Evolutionary conservation across 2,888 invertebrate genomes (phyloP).

Genomic region (Galeopsomyia nigrocyanea): DNA sequence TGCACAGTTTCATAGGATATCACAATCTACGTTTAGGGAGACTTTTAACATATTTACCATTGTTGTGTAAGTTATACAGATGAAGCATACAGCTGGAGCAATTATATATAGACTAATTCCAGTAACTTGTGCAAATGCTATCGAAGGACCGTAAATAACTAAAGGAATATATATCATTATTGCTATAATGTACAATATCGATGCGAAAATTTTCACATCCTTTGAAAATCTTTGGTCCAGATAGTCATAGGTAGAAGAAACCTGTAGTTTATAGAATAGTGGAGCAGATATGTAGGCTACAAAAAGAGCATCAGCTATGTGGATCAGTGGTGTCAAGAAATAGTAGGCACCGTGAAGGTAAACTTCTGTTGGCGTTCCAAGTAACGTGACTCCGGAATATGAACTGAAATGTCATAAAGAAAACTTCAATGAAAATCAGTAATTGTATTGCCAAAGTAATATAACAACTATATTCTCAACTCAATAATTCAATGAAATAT

Average conservation of each 20-base stretch:
- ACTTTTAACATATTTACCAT: not conserved
- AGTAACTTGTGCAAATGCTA: slow-evolving; percentile 81
- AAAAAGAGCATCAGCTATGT: slow-evolving; percentile 60
- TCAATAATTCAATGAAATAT: not conserved
- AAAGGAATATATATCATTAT: slow-evolving; percentile 75
- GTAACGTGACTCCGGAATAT: slow-evolving; percentile 79
- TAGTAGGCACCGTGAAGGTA: slow-evolving; percentile 81
- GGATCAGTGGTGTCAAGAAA: slow-evolving; percentile 68
- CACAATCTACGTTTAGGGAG: too few relatives aligned
- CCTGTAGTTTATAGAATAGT: slow-evolving; percentile 79
- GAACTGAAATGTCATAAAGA: slow-evolving; percentile 1
- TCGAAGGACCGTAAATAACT: slow-evolving; percentile 78
- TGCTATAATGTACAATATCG: slow-evolving; percentile 74
- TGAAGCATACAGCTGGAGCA: slow-evolving; percentile 77
- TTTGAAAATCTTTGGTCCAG: slow-evolving; percentile 76
- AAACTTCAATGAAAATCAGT: not conserved
- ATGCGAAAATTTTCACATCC: slow-evolving; percentile 73
- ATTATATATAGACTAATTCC: slow-evolving; percentile 77
- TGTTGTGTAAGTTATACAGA: slow-evolving; percentile 78
- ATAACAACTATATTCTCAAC: not conserved
- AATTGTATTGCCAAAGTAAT: not conserved
- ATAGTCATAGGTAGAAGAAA: slow-evolving; percentile 80
- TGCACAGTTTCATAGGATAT: too few relatives aligned
- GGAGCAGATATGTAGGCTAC: slow-evolving; percentile 71
- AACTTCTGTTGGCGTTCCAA: slow-evolving; percentile 82